Conservation (phyloP, 2,113 vertebrate species). For the Mungos mungo region DNA sequence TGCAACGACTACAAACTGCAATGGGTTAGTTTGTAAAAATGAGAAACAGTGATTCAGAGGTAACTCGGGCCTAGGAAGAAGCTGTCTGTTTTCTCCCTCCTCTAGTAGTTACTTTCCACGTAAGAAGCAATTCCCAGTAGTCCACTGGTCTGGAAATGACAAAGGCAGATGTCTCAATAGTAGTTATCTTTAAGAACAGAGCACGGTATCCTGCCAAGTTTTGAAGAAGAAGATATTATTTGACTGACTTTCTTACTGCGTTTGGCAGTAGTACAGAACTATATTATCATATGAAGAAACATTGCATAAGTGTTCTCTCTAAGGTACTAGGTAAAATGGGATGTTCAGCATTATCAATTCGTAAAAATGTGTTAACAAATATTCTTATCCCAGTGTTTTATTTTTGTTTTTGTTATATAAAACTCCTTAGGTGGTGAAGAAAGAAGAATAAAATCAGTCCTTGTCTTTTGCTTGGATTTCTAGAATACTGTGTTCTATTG, state of each 20-base stretch:
- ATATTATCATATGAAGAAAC: neutral
- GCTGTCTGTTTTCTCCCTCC: neutral
- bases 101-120: neutral
- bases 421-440: neutral
- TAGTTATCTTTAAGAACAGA: neutral
- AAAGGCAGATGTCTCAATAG: neutral
- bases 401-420: neutral
- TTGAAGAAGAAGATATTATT: conserved; percentile 9
- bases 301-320: neutral
- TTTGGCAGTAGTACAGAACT: neutral
- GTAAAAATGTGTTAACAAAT: neutral
- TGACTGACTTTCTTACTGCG: neutral
- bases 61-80: neutral
- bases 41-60: neutral
- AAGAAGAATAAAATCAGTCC: neutral
- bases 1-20: neutral
- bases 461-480: neutral
- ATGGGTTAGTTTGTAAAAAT: neutral
- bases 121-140: neutral
- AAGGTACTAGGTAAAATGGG: neutral
- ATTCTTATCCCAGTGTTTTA: neutral
- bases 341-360: neutral
- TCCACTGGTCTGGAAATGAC: neutral
- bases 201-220: neutral
- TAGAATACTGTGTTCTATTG: neutral